Percentiles rank a stretch among this genome's conserved stretches.
Evolutionary conservation across 2,888 invertebrate species (phyloP).

Genomic region (Lordiphosa andalusiaca): DNA sequence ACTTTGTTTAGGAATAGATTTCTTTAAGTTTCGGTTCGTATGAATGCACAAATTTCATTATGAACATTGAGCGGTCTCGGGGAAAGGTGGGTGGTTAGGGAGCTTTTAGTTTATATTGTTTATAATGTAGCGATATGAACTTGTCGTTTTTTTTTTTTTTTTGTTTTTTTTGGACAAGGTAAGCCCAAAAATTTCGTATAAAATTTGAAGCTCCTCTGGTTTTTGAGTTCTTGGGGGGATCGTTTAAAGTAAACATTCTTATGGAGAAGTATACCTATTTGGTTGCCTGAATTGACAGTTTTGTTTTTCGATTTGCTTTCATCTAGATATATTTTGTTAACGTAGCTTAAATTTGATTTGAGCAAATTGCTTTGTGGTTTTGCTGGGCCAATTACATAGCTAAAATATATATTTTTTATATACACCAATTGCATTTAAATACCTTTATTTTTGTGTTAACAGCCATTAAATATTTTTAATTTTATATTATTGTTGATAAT

Average conservation of each 20-base stretch:
- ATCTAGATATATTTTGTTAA: slow-evolving; percentile 22
- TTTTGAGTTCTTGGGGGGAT: slow-evolving; percentile 3
- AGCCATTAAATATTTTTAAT: slow-evolving; percentile 62
- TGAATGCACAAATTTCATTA: neutral
- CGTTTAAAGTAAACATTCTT: slow-evolving; percentile 46
- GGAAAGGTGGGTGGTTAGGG: slow-evolving; percentile 8
- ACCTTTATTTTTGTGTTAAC: slow-evolving; percentile 34
- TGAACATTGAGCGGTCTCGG: slow-evolving; percentile 17
- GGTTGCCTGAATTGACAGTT: slow-evolving; percentile 56
- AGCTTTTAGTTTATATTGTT: neutral
- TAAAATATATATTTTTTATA: slow-evolving; percentile 9
- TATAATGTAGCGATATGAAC: slow-evolving; percentile 59
- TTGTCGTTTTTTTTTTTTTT: slow-evolving; percentile 38
- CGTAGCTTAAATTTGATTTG: slow-evolving; percentile 40
- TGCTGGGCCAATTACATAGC: neutral
- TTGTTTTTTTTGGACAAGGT: slow-evolving; percentile 27
- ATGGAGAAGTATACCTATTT: slow-evolving; percentile 18
- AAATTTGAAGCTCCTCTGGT: slow-evolving; percentile 62
- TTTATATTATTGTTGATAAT: slow-evolving; percentile 53
- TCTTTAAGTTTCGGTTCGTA: slow-evolving; percentile 7
- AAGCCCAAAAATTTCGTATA: slow-evolving; percentile 53
- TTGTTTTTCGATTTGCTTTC: slow-evolving; percentile 14
- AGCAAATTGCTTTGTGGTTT: slow-evolving; percentile 49
- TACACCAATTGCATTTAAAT: slow-evolving; percentile 32
- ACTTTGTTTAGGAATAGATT: slow-evolving; percentile 2